These are phyloP conservation scores for Eueides isabella DNA, from an alignment of 1,140 invertebrate species.

Conservation along the genomic window DNA sequence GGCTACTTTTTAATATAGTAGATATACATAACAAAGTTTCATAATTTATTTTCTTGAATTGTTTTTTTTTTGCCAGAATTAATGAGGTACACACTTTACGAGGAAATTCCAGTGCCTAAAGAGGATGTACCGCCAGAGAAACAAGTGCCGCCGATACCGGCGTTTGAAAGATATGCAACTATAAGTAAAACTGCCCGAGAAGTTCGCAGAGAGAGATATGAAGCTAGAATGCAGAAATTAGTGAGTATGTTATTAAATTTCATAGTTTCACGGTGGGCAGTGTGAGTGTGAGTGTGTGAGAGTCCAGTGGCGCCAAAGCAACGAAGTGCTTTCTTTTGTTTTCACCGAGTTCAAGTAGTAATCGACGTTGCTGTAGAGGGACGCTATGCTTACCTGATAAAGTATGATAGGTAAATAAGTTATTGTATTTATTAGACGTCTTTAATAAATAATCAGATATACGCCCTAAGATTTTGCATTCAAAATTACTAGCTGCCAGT, in stretches of 20 bases:
- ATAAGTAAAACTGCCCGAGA: slow-evolving; percentile 69
- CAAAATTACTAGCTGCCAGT: too few species aligned
- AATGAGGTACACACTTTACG: slow-evolving; percentile 66
- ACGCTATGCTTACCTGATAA: too few species aligned
- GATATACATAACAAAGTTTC: background rate
- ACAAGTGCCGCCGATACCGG: slow-evolving; percentile 66
- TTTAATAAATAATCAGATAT: too few species aligned
- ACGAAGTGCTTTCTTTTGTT: too few species aligned
- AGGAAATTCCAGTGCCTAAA: slow-evolving; percentile 69
- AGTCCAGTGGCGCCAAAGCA: too few species aligned
- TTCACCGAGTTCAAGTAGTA: background rate
- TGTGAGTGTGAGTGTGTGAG: background rate
- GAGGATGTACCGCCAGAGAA: slow-evolving; percentile 72
- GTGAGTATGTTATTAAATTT: slow-evolving; percentile 41
- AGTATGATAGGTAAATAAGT: too few species aligned
- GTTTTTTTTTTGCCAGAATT: slow-evolving; percentile 49
- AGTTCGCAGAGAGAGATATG: slow-evolving; percentile 64
- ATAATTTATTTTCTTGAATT: background rate
- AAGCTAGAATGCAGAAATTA: slow-evolving; percentile 60
- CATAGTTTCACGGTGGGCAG: background rate
- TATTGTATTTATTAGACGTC: too few species aligned
- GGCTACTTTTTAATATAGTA: too few species aligned
- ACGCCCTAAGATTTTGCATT: too few species aligned
- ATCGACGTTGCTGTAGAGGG: too few species aligned
- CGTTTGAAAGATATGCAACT: slow-evolving; percentile 67